Conservation (phyloP, 2,888 invertebrate species). For the Drosophila trichaetosa region DNA sequence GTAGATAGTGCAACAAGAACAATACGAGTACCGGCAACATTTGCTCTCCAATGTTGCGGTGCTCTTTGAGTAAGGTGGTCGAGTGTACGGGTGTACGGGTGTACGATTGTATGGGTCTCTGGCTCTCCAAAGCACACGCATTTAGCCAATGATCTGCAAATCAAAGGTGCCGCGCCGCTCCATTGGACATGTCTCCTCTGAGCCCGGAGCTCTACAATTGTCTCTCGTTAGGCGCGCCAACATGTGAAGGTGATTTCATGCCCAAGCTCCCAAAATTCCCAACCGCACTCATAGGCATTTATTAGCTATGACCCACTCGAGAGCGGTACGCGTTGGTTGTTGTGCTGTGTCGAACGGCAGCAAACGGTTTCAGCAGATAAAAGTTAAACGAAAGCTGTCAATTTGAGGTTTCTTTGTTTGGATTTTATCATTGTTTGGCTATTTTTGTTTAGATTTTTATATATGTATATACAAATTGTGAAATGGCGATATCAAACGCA, state of each 20-base stretch:
- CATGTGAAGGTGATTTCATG: conserved; percentile 76
- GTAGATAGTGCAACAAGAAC: conserved; percentile 43
- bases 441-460: conserved; percentile 30
- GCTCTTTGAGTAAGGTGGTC: conserved; percentile 56
- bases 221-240: conserved; percentile 61
- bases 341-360: conserved; percentile 47
- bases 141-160: conserved; percentile 77
- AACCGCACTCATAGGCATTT: conserved; percentile 31
- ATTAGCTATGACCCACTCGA: conserved; percentile 31
- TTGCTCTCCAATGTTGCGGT: conserved; percentile 55
- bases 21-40: conserved; percentile 21
- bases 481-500: conserved; percentile 64
- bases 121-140: conserved; percentile 64
- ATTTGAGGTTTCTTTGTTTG: conserved; percentile 75
- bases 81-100: neutral
- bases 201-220: conserved; percentile 69
- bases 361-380: conserved; percentile 69
- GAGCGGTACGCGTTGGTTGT: conserved; percentile 25
- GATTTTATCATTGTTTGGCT: conserved; percentile 61
- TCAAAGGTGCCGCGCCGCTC: conserved; percentile 78
- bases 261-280: conserved; percentile 50
- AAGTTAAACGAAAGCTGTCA: conserved; percentile 80
- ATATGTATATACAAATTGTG: conserved; percentile 40
- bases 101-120: conserved; percentile 5
- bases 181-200: conserved; percentile 41